Evolutionary conservation across 2,888 invertebrate genomes (phyloP).

Genomic region (Ectemnius cavifrons): DNA sequence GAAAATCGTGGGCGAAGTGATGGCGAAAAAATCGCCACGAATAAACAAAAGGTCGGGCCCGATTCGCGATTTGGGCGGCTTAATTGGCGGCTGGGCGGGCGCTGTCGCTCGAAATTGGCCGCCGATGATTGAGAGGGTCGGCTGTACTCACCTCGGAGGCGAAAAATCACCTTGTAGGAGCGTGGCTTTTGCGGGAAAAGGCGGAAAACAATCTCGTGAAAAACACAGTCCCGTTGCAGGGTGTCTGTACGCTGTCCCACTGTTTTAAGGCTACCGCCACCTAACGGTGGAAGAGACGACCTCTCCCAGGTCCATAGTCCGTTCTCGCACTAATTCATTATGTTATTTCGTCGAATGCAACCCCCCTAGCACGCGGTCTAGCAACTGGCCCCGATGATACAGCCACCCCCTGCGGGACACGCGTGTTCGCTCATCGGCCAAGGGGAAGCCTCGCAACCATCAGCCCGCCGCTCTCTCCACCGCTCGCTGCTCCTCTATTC

Average conservation of each 20-base stretch:
- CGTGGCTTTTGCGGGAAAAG: constrained; percentile 68
- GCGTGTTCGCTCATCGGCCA: constrained; percentile 10
- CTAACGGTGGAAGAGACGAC: constrained; percentile 66
- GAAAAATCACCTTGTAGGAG: constrained; percentile 68
- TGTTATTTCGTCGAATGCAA: constrained; percentile 42
- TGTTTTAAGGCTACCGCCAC: constrained; percentile 72
- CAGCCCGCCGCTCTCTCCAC: not conserved
- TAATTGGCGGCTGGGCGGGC: constrained; percentile 19
- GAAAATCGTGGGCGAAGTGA: constrained; percentile 62
- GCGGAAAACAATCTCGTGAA: constrained; percentile 71
- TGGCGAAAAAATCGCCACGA: constrained; percentile 72
- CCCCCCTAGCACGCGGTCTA: constrained; percentile 22
- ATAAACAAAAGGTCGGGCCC: constrained; percentile 75
- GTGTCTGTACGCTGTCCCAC: constrained; percentile 75
- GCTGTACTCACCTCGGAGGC: constrained; percentile 72
- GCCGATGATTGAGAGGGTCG: constrained; percentile 17
- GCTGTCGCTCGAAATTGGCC: constrained; percentile 24
- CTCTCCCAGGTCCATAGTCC: constrained; percentile 68
- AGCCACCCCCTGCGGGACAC: not conserved
- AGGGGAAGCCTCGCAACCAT: not conserved
- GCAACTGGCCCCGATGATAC: not conserved
- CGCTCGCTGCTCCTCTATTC: too few relatives aligned
- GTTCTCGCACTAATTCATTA: constrained; percentile 62
- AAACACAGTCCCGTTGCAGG: constrained; percentile 76
- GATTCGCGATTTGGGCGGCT: constrained; percentile 55